These are phyloP conservation scores for Acrobasis repandana DNA, from an alignment of 2,888 invertebrate genomes.

Conservation along the genomic window DNA sequence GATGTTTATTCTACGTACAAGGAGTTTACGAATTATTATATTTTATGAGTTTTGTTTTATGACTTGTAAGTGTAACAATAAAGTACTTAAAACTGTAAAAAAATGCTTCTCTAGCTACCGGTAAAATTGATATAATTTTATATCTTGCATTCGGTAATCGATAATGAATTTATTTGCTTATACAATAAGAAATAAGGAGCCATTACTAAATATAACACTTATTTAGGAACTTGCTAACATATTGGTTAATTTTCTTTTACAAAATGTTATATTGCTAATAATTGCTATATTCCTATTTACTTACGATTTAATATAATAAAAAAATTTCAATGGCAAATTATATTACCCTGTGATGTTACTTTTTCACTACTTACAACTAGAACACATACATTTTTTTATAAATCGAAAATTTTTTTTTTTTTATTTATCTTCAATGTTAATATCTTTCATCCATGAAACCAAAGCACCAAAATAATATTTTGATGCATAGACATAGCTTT, in stretches of 20 bases:
- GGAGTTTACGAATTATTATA: no score
- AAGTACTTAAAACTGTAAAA: no score
- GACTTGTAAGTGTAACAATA: no score
- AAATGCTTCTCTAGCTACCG: no score
- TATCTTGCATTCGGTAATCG: no score
- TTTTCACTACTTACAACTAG: slow-evolving; percentile 5
- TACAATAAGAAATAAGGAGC: no score
- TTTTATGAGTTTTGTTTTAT: no score
- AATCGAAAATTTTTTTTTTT: not conserved
- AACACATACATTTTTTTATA: slow-evolving; percentile 4
- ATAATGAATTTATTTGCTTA: no score
- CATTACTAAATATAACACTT: not conserved
- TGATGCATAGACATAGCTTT: not conserved
- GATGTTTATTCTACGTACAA: not conserved
- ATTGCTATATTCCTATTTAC: not conserved
- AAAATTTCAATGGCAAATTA: slow-evolving; percentile 36
- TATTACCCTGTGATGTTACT: slow-evolving; percentile 40
- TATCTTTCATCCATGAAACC: not conserved
- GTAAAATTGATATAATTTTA: no score
- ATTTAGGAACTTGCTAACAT: not conserved
- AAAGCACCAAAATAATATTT: not conserved
- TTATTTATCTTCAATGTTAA: not conserved
- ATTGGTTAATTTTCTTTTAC: not conserved
- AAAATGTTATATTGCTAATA: not conserved
- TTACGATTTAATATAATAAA: slow-evolving; percentile 16